Percentiles rank a stretch among this genome's conserved stretches.
Conservation (phyloP, 2,113 vertebrate genomes). For the Calyptommatus sinebrachiatus region DNA sequence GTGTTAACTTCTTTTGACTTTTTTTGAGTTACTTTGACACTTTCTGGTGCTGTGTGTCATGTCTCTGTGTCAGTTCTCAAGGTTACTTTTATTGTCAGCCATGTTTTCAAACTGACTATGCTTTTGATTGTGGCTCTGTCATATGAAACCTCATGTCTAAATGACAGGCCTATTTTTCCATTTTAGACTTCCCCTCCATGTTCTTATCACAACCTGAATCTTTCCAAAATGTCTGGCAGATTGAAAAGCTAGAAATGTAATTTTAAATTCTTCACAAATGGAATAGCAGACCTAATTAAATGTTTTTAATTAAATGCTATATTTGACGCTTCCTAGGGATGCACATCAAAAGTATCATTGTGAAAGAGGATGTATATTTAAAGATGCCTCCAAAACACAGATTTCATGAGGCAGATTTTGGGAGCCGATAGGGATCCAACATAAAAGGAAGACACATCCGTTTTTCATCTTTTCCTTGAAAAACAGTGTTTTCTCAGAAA, state of each 20-base stretch:
- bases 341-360: not conserved
- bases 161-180: slow-evolving; percentile 4
- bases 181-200: not conserved
- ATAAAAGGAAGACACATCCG: too few relatives aligned
- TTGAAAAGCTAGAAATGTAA: not conserved
- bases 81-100: slow-evolving; percentile 44
- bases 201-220: not conserved
- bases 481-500: too few relatives aligned
- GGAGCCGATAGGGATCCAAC: too few relatives aligned
- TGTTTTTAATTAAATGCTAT: not conserved
- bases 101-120: slow-evolving; percentile 43
- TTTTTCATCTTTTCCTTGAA: too few relatives aligned
- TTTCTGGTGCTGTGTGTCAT: slow-evolving; percentile 38
- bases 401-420: not conserved
- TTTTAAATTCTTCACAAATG: not conserved
- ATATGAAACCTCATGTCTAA: slow-evolving; percentile 35
- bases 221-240: not conserved
- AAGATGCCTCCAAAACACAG: not conserved
- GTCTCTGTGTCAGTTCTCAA: slow-evolving; percentile 39
- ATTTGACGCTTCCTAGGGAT: not conserved
- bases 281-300: too few relatives aligned
- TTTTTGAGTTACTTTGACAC: slow-evolving; percentile 47
- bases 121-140: slow-evolving; percentile 25
- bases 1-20: slow-evolving; percentile 43
- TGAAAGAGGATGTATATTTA: not conserved